Evolutionary conservation across 2,113 vertebrate genomes (phyloP).

Genomic region (Tinamus guttatus): DNA sequence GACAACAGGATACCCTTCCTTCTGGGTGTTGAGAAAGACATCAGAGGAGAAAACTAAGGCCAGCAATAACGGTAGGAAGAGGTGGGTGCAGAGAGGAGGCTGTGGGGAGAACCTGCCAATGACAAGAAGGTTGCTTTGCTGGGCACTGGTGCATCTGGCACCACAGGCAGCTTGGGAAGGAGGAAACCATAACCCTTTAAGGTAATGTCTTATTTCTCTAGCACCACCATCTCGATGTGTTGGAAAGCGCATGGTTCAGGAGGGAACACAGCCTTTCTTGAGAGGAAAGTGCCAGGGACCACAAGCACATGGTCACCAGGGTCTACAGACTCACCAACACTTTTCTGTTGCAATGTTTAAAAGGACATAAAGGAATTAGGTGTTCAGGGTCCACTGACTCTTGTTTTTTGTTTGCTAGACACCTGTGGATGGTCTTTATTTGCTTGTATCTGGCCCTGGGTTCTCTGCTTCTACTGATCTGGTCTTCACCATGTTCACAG

Average conservation of each 20-base stretch:
- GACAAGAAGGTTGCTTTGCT: neutral
- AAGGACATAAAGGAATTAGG: rapidly evolving
- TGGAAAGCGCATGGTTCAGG: neutral
- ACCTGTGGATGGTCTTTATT: neutral
- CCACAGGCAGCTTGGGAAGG: neutral
- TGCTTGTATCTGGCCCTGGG: rapidly evolving
- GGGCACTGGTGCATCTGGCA: neutral
- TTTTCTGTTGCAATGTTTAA: neutral
- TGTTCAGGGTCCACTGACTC: rapidly evolving
- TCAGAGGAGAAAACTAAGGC: neutral
- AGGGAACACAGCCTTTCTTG: rapidly evolving
- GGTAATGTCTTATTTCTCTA: neutral
- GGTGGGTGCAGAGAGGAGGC: neutral
- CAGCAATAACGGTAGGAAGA: neutral
- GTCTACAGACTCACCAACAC: neutral
- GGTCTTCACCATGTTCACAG: neutral
- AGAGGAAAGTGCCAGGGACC: rapidly evolving
- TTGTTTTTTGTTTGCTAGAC: neutral
- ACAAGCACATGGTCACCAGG: neutral
- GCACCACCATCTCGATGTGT: neutral
- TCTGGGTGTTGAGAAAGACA: neutral
- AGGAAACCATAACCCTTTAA: neutral
- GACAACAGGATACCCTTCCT: neutral
- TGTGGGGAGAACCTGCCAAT: neutral
- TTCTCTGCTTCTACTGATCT: neutral